These are phyloP conservation scores for Agrotis clavis DNA, from an alignment of 2,888 invertebrate species.

Conservation along the genomic window DNA sequence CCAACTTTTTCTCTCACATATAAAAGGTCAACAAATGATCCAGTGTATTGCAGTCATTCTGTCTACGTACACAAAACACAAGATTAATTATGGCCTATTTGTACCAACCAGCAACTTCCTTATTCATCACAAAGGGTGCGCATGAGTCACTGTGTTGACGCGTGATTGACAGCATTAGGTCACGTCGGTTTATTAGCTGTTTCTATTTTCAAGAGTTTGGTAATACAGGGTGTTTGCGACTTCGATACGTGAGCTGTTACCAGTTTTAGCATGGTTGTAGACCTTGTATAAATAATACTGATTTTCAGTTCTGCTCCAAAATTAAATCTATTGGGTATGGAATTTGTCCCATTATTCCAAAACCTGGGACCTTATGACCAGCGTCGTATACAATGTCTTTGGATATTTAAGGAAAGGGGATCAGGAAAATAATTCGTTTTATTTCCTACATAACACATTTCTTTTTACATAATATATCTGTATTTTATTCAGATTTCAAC, in stretches of 20 bases:
- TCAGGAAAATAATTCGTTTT: not conserved
- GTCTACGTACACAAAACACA: slow-evolving; percentile 35
- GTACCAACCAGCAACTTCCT: slow-evolving; percentile 64
- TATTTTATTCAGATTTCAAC: not conserved
- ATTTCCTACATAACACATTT: too few relatives aligned
- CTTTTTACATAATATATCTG: too few relatives aligned
- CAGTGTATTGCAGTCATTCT: not conserved
- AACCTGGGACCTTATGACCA: too few relatives aligned
- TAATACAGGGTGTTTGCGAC: too few relatives aligned
- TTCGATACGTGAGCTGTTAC: too few relatives aligned
- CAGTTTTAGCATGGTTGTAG: too few relatives aligned
- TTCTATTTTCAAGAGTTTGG: slow-evolving; percentile 14
- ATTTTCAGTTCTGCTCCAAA: too few relatives aligned
- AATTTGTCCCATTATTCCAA: too few relatives aligned
- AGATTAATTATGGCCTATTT: slow-evolving; percentile 63
- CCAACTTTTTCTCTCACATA: not conserved
- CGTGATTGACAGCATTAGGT: slow-evolving; percentile 49
- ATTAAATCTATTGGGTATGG: too few relatives aligned
- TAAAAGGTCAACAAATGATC: slow-evolving; percentile 7
- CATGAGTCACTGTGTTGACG: slow-evolving; percentile 56
- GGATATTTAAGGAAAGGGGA: not conserved
- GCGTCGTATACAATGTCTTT: not conserved
- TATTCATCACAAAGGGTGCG: slow-evolving; percentile 59
- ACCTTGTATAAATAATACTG: too few relatives aligned
- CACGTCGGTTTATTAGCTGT: slow-evolving; percentile 7